These are phyloP conservation scores for Mechanitis mazaeus DNA, from an alignment of 2,888 invertebrate genomes.

Conservation along the genomic window DNA sequence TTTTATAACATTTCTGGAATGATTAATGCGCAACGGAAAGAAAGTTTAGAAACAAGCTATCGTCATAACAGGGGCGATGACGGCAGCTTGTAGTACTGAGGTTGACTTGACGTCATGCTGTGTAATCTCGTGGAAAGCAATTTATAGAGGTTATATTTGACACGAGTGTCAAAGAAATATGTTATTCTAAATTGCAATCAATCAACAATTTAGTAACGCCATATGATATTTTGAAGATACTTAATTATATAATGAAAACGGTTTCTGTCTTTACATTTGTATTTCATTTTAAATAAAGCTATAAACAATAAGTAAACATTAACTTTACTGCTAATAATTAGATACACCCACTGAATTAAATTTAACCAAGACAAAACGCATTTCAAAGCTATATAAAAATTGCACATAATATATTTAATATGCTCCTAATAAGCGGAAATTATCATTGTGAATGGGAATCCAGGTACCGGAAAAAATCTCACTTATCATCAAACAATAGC, in stretches of 20 bases:
- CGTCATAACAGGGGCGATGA: not conserved
- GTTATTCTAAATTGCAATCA: not conserved
- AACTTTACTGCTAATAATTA: too few relatives aligned
- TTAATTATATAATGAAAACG: too few relatives aligned
- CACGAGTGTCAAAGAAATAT: not conserved
- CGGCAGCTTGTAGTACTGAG: not conserved
- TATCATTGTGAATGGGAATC: not conserved
- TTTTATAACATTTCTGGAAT: not conserved
- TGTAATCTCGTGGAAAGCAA: not conserved
- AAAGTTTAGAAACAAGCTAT: not conserved
- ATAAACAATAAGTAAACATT: too few relatives aligned
- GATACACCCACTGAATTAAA: too few relatives aligned
- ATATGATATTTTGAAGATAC: not conserved
- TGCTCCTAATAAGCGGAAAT: too few relatives aligned
- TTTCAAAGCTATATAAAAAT: too few relatives aligned
- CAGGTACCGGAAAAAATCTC: not conserved
- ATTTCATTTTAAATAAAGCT: too few relatives aligned
- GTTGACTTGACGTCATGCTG: not conserved
- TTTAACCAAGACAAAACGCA: too few relatives aligned
- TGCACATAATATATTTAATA: too few relatives aligned
- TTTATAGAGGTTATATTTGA: too few relatives aligned
- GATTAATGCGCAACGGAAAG: not conserved
- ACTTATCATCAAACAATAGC: not conserved
- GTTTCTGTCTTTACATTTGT: too few relatives aligned
- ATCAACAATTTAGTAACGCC: not conserved